Evolutionary conservation across 2,888 invertebrate species (phyloP).

Genomic region (Netelia inedita): DNA sequence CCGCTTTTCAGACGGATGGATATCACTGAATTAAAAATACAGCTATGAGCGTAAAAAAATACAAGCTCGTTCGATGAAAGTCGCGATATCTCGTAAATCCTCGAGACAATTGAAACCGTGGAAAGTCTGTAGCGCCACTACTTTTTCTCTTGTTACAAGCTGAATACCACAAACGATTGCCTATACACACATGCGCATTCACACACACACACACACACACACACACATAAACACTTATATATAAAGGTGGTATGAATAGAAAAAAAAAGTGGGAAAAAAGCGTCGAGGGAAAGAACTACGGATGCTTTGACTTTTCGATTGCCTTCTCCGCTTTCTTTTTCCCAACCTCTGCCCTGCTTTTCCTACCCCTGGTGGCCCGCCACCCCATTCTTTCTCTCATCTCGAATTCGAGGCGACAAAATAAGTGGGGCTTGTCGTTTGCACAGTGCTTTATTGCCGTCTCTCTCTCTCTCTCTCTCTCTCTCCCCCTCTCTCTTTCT

Average conservation of each 20-base stretch:
- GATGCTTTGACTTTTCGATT: slow-evolving; percentile 59
- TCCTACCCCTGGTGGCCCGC: slow-evolving; percentile 43
- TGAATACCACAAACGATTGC: slow-evolving; percentile 2
- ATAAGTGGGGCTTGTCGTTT: slow-evolving; percentile 69
- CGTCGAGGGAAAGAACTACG: slow-evolving; percentile 23
- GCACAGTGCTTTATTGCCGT: slow-evolving; percentile 69
- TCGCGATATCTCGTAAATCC: neutral
- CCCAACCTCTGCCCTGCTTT: slow-evolving; percentile 31
- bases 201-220: neutral
- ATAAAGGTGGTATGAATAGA: neutral
- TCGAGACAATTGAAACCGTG: slow-evolving; percentile 2
- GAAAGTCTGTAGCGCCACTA: neutral
- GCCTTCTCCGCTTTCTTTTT: slow-evolving; percentile 56
- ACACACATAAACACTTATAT: neutral
- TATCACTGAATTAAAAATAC: neutral
- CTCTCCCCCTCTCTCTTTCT: neutral
- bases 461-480: slow-evolving; percentile 41
- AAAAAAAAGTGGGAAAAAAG: neutral
- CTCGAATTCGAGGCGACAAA: slow-evolving; percentile 69
- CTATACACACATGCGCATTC: neutral
- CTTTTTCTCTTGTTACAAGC: neutral
- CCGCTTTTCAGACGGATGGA: neutral
- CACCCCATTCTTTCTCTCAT: slow-evolving; percentile 63
- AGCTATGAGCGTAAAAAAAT: neutral
- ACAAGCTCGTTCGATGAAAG: neutral